Base-by-base conservation (phyloP, 2,888 invertebrate species). In the Neelides folsomi region DNA sequence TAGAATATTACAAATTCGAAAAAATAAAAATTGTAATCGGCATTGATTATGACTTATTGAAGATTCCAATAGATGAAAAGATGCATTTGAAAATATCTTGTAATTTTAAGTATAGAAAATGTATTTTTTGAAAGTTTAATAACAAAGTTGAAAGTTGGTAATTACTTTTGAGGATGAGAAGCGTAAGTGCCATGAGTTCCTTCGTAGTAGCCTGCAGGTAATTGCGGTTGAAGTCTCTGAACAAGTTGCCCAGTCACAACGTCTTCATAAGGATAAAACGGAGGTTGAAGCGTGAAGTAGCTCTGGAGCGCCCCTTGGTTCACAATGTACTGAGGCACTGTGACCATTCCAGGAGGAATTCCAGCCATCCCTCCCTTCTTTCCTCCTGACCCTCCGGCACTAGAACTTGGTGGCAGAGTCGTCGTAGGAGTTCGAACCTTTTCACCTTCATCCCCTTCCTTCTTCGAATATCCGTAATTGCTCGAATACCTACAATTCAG, bases 251-350 rank as follows among this genome's bases (percentile, higher is more conserved):
- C 57, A 27, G 27, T 7, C 38, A 57, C 57, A 49, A 56, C 62
- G 37, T 64, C 64, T 36, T 62, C 61, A 41, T 57, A 62, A 16
- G 59, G 56, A 40, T 62, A 64, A 41, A 62, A 55, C 45, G 58
- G 62, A 19, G 58, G 53, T 52, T 61, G 64, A 39, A 62, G 51
- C 45, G 58, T 57, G 50, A 61, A 64, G 48, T 54, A 59, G 16
- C 55, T 46, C 27, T n/a, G n/a, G 37, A 50, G 49, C 53, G 62
- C 37, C 51, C 53, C 53, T 54, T 59, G 63, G 38, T 59, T 59
- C 45, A 62, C 46, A 49, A 64, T 64, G 52, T 64, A 64, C 40
- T 59, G 62, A 10, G 60, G 64, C 15, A 56, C 58, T 49, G 60
- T 56, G 51, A 62, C 52, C 59, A 62, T 62, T 20, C 60, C 60